Evolutionary conservation across 1,140 invertebrate species (phyloP), one percentile per base, ranked within the genome.

Genomic region (Centruroides sculpturatus): DNA sequence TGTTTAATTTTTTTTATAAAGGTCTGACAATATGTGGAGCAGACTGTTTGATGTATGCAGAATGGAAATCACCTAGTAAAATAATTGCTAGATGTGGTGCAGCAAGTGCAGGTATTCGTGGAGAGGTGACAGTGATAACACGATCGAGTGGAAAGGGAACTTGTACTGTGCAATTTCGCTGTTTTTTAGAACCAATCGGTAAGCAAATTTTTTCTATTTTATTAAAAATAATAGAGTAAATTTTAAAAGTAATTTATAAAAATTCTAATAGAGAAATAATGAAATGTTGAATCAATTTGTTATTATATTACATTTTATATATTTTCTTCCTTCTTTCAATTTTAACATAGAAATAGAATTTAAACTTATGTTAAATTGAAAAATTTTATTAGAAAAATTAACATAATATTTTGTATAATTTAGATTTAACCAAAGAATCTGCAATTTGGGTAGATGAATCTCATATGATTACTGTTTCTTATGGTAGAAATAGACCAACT

Each of bases 1-100:
- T 34, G 8, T 36, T 47, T 59, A 35, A 52, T 41, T 62, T 61
- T 49, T 9, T 12, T 66, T 48, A 74, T 72, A 35, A 62, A 92
- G 92, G 90, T 64, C 73, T 99, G 0, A 85, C 85, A 67, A 98
- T 99, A 68, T 98, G 95, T 78, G 92, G 89, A 0, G 87, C 88
- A 67, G 93, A 99, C 69, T 98, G 94, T 72, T 72, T 94, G 3
- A 75, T 98, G 54, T 92, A 92, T 50, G 91, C 92, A 0, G 94
- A 98, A 81, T 99, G 96, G 96, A 93, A 95, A 71, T 94, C 92
- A 2, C 80, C 85, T 13, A 98, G 93, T 68, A 99, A 99, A 80
- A 96, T 99, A 64, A 85, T 97, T 51, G 93, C 93, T 0, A 81
- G 94, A 62, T 93, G 93, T 41, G 93, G 92, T 0, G 84, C 89